Evolutionary conservation across 1,140 invertebrate species (phyloP), one percentile per base, ranked within the genome.

Genomic region (Diprion similis): DNA sequence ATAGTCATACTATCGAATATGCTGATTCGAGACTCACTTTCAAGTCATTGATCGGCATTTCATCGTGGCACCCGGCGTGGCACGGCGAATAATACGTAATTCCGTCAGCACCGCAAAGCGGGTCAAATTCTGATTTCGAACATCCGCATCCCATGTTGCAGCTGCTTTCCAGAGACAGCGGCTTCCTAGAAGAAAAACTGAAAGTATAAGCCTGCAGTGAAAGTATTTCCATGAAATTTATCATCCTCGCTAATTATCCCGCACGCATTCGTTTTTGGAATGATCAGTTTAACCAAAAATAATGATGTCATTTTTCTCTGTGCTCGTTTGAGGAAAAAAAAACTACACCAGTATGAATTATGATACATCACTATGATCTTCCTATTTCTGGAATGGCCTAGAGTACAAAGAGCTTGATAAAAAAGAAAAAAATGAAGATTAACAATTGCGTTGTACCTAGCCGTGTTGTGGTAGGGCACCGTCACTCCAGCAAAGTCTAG

Each of bases 61-160:
- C 89, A 47, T 83, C 68, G 17, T 85, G 84, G 84, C 95, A 97
- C 46, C 94, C 95, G 0, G 95, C 95, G 87, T 94, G 92, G 83
- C 95, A 97, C 0, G 95, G 92, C 48, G 94, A 96, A 86, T 93
- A 96, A 83, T 96, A 97, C 77, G 94, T 93, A 24, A 94, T 87
- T 24, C 92, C 93, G 86, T 96, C 93, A 10, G 90, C 90, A 9
- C 95, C 95, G 85, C 95, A 97, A 75, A 95, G 92, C 7, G 92
- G 93, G 78, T 91, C 89, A 78, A 90, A 92, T 68, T 90, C 82
- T 8, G 82, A 84, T 70, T 80, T 84, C 8, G 84, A 87, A 81
- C 93, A 94, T 0, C 84, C 87, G 80, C 94, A 95, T 4, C 87
- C 88, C n/a, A 77, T 78, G 83, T 95, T 95, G 79, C 94, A 95